Evolutionary conservation across 2,888 invertebrate genomes (phyloP).

Genomic region (Thecocarcelia acutangulata): DNA sequence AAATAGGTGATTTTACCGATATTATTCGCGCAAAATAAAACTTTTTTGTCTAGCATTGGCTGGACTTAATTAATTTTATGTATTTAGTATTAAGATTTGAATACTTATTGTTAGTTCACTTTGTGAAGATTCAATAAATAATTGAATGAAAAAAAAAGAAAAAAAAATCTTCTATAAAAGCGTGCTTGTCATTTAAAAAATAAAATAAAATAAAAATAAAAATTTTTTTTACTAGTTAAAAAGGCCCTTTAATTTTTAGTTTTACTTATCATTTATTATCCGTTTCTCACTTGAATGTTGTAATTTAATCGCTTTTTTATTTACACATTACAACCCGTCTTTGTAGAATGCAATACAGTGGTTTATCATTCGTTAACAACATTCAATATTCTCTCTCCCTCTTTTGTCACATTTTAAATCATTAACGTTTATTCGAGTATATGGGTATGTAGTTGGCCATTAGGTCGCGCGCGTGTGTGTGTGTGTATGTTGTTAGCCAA

Average conservation of each 20-base stretch:
- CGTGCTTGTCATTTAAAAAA: no score
- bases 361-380: conserved; percentile 45
- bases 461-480: background rate
- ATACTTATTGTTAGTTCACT: no score
- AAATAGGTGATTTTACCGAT: no score
- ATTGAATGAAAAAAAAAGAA: no score
- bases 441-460: background rate
- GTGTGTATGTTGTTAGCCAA: conserved; percentile 21
- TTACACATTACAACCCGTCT: conserved; percentile 8
- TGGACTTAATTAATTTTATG: no score
- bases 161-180: no score
- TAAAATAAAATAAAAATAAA: no score
- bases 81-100: no score
- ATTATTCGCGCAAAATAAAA: no score
- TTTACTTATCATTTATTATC: background rate
- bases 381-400: conserved; percentile 21
- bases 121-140: no score
- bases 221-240: background rate
- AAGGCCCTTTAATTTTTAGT: background rate
- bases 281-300: conserved; percentile 18
- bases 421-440: conserved; percentile 11
- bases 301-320: conserved; percentile 52
- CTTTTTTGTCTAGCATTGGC: no score
- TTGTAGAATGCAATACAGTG: conserved; percentile 32
- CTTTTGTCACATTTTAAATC: conserved; percentile 29